phyloP scores from a whole-genome alignment of 2,113 vertebrate genomes.

The Natator depressus region DNA sequence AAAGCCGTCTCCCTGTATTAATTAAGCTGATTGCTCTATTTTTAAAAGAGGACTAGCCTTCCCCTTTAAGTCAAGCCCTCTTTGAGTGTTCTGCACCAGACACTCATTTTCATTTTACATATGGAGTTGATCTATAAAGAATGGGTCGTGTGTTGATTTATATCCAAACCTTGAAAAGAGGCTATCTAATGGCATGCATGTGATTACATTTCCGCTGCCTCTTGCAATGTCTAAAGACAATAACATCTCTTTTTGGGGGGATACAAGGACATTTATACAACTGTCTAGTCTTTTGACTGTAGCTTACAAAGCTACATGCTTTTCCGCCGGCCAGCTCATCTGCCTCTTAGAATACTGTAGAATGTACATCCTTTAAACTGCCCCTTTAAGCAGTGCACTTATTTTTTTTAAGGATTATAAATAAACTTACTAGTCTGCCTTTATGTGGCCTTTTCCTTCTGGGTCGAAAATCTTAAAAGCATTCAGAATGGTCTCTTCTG shows the following conservation, averaged over 20 bases:
- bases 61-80: background rate
- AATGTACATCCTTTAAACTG: background rate
- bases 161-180: constrained; percentile 65
- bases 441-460: constrained; percentile 87
- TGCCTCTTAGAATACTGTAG: background rate
- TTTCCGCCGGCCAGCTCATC: background rate
- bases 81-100: constrained; percentile 36
- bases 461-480: constrained; percentile 93
- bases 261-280: constrained; percentile 23
- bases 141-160: constrained; percentile 57
- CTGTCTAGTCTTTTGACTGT: constrained; percentile 14
- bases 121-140: constrained; percentile 64
- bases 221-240: constrained; percentile 60
- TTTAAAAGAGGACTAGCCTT: background rate
- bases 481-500: constrained; percentile 91
- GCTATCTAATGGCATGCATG: constrained; percentile 72
- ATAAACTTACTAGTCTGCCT: constrained; percentile 89
- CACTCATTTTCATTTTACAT: constrained; percentile 59
- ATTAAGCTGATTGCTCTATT: constrained; percentile 59
- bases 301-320: constrained; percentile 13
- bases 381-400: background rate
- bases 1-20: constrained; percentile 14
- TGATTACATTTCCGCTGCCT: constrained; percentile 67
- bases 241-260: constrained; percentile 51
- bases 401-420: background rate